Evolutionary conservation across 2,888 invertebrate genomes (phyloP).

Genomic region (Protula sp.): DNA sequence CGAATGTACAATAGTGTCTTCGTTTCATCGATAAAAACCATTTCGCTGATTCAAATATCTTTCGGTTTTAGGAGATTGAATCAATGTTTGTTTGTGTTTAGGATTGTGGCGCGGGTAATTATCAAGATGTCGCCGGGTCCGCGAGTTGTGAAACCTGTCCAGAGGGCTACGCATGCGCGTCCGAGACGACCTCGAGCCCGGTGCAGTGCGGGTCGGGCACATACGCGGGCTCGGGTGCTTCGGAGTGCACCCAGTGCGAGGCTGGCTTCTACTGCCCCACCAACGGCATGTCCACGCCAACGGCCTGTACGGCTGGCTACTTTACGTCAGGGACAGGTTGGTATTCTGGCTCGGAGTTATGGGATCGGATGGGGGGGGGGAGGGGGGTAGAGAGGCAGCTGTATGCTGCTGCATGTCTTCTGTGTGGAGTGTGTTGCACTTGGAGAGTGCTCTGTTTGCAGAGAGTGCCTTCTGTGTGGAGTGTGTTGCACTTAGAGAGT

Average conservation of each 20-base stretch:
- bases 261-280: conserved; percentile 44
- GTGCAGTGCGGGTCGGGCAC: conserved; percentile 32
- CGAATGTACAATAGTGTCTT: no score
- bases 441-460: no score
- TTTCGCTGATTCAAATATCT: no score
- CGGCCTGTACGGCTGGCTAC: conserved; percentile 38
- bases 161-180: conserved; percentile 35
- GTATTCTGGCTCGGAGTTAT: no score
- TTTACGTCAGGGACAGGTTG: conserved; percentile 37
- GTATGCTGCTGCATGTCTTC: conserved; percentile 31
- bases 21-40: no score
- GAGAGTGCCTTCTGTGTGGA: no score
- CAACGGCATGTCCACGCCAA: conserved; percentile 18
- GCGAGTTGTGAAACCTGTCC: conserved; percentile 37
- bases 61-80: neutral
- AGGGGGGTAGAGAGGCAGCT: conserved; percentile 22
- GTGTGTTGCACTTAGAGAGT: no score
- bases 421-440: no score
- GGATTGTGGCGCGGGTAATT: conserved; percentile 5
- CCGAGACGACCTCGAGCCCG: conserved; percentile 31
- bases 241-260: conserved; percentile 37
- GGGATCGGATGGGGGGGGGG: no score
- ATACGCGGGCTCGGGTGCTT: conserved; percentile 31
- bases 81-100: neutral
- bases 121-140: conserved; percentile 29